phyloP scores from a whole-genome alignment of 2,797 vertebrate genomes.

The Schizopygopsis pylzovi region DNA sequence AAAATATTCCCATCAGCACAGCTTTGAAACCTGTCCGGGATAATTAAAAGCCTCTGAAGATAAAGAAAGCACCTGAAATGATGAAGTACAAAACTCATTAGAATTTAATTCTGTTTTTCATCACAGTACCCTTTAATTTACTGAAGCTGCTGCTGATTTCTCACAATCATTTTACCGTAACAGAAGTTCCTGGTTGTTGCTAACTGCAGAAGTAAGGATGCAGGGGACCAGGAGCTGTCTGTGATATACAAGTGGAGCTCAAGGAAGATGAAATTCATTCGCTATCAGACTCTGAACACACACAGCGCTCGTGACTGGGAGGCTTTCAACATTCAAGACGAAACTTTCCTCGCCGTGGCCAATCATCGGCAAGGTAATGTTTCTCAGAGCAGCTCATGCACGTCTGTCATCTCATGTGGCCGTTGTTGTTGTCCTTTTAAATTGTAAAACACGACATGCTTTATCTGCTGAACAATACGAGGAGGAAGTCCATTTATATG shows the following conservation, averaged over 20 bases:
- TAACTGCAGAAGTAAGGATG: constrained; percentile 79
- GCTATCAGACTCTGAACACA: constrained; percentile 87
- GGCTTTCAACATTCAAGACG: constrained; percentile 87
- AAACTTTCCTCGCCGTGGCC: constrained; percentile 92
- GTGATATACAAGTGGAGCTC: constrained; percentile 95
- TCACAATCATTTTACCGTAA: constrained; percentile 34
- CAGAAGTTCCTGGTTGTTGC: constrained; percentile 94
- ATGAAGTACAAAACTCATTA: constrained; percentile 43
- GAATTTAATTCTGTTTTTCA: constrained; percentile 22
- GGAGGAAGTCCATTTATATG: constrained; percentile 33
- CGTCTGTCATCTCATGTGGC: constrained; percentile 16
- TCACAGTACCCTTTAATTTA: constrained; percentile 24
- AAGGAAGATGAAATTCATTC: constrained; percentile 83
- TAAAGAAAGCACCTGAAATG: constrained; percentile 25
- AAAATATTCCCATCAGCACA: constrained; percentile 28
- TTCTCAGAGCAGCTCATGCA: background rate
- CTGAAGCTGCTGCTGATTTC: constrained; percentile 8
- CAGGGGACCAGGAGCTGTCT: constrained; percentile 83
- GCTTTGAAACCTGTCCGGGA: constrained; percentile 2
- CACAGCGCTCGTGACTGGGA: constrained; percentile 97
- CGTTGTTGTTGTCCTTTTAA: constrained; percentile 19
- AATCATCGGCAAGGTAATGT: constrained; percentile 92
- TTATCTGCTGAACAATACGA: constrained; percentile 10
- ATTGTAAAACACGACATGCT: constrained; percentile 12
- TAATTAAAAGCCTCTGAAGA: constrained; percentile 31